A percentile compares a stretch with the other conserved stretches of the same genome.
Evolutionary conservation across 2,888 invertebrate species (phyloP).

Genomic region (Endotricha flammealis): DNA sequence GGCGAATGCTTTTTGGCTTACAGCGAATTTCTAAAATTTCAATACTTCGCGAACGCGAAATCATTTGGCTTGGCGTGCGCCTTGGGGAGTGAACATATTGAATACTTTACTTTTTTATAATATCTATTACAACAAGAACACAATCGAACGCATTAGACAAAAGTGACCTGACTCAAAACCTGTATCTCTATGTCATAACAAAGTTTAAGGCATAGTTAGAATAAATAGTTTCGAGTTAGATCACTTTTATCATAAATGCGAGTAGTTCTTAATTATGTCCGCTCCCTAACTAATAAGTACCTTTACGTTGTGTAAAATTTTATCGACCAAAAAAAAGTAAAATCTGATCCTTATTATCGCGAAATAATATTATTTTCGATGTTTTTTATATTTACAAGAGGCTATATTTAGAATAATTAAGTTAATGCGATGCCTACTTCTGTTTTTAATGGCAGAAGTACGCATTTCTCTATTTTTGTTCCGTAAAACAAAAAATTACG

Average conservation of each 20-base stretch:
- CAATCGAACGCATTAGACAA: too few relatives aligned
- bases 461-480: constrained; percentile 10
- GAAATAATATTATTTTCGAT: neutral
- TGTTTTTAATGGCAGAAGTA: constrained; percentile 11
- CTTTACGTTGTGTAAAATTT: neutral
- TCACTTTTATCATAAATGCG: too few relatives aligned
- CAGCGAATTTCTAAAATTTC: constrained; percentile 28
- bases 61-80: constrained; percentile 54
- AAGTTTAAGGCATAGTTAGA: too few relatives aligned
- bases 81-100: constrained; percentile 28
- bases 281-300: constrained; percentile 3
- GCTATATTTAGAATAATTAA: constrained; percentile 11
- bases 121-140: too few relatives aligned
- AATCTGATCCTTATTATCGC: neutral
- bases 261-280: too few relatives aligned
- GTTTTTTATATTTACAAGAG: constrained; percentile 9
- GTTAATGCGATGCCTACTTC: constrained; percentile 13
- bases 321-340: neutral
- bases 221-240: too few relatives aligned
- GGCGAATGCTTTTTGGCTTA: constrained; percentile 41
- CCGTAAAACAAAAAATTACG: too few relatives aligned
- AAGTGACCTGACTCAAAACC: too few relatives aligned
- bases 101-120: too few relatives aligned
- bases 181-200: too few relatives aligned
- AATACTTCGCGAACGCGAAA: constrained; percentile 29